Conservation (phyloP, 2,797 vertebrate genomes). For the Carcharodon carcharias region DNA sequence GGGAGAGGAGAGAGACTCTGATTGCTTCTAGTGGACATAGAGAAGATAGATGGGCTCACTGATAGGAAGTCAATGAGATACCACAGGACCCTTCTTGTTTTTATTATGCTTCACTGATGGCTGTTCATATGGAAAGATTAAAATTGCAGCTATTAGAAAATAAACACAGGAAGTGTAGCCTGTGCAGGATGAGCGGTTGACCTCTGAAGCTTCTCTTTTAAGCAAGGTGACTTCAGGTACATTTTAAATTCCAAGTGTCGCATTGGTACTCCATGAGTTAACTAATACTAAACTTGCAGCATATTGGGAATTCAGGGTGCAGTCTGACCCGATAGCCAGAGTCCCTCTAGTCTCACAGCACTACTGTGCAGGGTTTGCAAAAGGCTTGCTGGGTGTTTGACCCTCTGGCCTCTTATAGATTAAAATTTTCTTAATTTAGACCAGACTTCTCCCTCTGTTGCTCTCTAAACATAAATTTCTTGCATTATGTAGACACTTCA, state of each 20-base stretch:
- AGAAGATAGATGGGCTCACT: neutral
- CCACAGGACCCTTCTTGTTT: neutral
- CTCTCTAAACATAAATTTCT: neutral
- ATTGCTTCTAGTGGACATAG: neutral
- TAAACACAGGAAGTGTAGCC: neutral
- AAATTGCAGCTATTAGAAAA: constrained; percentile 14
- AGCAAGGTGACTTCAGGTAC: neutral
- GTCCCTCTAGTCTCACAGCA: neutral
- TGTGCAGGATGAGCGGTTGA: neutral
- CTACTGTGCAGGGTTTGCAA: neutral
- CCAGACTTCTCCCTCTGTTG: too few relatives aligned
- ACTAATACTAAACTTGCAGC: neutral
- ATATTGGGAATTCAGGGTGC: neutral
- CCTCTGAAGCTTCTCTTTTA: neutral
- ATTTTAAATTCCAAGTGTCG: neutral
- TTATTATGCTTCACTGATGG: neutral
- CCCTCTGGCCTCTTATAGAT: neutral
- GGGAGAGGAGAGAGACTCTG: neutral
- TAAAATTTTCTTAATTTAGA: neutral
- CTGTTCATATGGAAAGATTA: neutral
- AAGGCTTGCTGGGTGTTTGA: neutral
- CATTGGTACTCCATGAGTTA: neutral
- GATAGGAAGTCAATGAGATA: neutral
- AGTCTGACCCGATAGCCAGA: neutral
- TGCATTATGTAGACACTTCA: neutral